These are phyloP conservation scores for Spinus olivaceus DNA, from an alignment of 2,797 vertebrate genomes.

Conservation along the genomic window DNA sequence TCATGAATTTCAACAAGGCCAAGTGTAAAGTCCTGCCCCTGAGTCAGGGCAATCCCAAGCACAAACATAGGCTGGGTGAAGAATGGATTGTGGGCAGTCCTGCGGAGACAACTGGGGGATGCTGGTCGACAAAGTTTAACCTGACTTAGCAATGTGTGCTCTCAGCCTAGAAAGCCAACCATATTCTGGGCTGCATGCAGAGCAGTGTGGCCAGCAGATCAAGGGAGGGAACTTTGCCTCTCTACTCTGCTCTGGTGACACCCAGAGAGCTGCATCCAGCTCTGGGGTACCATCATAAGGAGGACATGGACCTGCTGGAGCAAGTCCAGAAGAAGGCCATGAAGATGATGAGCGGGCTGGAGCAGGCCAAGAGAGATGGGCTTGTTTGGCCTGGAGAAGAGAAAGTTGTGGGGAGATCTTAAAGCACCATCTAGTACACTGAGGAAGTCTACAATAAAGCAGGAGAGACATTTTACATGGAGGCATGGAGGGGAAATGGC, in stretches of 20 bases:
- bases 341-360: not conserved
- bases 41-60: not conserved
- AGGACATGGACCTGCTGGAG: not conserved
- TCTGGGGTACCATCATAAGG: not conserved
- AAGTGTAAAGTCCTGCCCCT: not conserved
- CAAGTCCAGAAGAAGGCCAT: not conserved
- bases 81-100: not conserved
- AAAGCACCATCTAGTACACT: not conserved
- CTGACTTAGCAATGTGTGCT: not conserved
- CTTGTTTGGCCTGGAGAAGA: not conserved
- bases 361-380: not conserved
- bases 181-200: not conserved
- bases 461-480: not conserved
- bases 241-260: not conserved
- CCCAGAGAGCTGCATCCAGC: not conserved
- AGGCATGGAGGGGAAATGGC: not conserved
- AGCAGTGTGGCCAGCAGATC: not conserved
- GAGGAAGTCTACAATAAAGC: not conserved
- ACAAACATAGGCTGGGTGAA: not conserved
- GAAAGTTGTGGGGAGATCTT: not conserved
- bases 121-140: not conserved
- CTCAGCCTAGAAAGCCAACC: not conserved
- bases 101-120: not conserved
- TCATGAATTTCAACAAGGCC: not conserved
- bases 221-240: not conserved